Conservation (phyloP, 2,113 vertebrate species). For the Psittacula cyanocephala region DNA sequence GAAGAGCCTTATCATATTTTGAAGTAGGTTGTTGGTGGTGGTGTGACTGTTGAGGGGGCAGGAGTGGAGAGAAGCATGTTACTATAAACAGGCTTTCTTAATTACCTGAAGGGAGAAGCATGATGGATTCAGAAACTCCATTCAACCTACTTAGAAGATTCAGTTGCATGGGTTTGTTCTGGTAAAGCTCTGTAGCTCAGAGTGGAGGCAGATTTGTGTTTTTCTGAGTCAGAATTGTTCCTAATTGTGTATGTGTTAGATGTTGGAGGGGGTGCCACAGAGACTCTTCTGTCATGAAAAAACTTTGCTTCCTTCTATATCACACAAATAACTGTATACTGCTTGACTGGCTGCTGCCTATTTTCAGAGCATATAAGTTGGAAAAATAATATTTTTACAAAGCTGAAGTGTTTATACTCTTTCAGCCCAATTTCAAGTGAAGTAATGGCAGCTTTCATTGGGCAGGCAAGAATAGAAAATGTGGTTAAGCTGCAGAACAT, state of each 20-base stretch:
- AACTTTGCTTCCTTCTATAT: not conserved
- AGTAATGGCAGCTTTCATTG: not conserved
- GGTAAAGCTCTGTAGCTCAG: not conserved
- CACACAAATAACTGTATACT: not conserved
- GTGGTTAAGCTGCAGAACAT: not conserved
- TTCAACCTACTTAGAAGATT: not conserved
- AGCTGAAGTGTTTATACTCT: not conserved
- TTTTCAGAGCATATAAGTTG: not conserved
- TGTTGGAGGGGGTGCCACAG: not conserved
- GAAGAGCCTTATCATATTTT: not conserved
- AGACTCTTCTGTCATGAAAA: not conserved
- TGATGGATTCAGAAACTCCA: not conserved
- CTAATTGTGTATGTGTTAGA: not conserved
- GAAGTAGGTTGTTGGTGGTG: not conserved
- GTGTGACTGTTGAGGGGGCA: not conserved
- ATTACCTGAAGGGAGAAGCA: not conserved
- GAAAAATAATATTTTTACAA: slow-evolving; percentile 15
- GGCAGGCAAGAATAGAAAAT: not conserved
- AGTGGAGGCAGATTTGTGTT: not conserved
- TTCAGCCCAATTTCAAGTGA: not conserved
- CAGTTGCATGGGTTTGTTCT: not conserved
- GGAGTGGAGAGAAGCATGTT: not conserved
- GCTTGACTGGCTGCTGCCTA: not conserved
- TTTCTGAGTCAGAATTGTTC: not conserved
- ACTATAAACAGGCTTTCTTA: not conserved